Base-by-base conservation (phyloP, 2,888 invertebrate genomes). In the Brachyopa scutellaris region DNA sequence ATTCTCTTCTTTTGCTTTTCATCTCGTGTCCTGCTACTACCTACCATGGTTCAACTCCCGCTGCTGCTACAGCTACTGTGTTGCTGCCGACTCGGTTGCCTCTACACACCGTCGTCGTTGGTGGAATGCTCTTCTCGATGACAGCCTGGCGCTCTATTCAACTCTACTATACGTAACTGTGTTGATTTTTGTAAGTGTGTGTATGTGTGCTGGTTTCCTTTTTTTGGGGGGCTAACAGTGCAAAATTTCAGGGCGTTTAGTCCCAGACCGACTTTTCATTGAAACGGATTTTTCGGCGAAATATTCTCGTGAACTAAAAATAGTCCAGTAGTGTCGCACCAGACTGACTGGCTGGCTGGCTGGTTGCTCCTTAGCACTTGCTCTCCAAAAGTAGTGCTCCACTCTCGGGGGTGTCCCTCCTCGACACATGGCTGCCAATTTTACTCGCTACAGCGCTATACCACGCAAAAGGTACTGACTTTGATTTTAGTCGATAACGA, bases 241-340 rank as follows among this genome's bases (percentile, higher is more conserved):
- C 82, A 77, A 77, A 77, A 82, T 82, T 82, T 82, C 82, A 77
- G 82, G 77, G 82, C 82, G 82, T 82, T 82, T 82, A 82, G 82
- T 82, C 82, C 82, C 82, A 82, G 82, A 82, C 69, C 82, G 77
- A 82, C 70, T 82, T 82, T 82, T 82, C 82, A 82, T 82, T 82
- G 82, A 82, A 82, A 77, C 82, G 82, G 82, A 77, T 82, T 82
- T 77, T 82, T 82, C 82, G 70, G 59, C 45, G 53, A 82, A 82
- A 82, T 77, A 77, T 77, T 66, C 70, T 82, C 64, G 77, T 77
- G 82, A 82, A 82, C 82, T 82, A 82, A 82, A 82, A 82, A 82
- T 82, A 82, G 82, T 82, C 82, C 82, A 82, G 82, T 82, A 82
- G 77, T 82, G 82, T 82, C 82, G 55, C 82, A 82, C 82, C 82